Conservation (phyloP, 2,888 invertebrate genomes). For the Deroplatys truncata region DNA sequence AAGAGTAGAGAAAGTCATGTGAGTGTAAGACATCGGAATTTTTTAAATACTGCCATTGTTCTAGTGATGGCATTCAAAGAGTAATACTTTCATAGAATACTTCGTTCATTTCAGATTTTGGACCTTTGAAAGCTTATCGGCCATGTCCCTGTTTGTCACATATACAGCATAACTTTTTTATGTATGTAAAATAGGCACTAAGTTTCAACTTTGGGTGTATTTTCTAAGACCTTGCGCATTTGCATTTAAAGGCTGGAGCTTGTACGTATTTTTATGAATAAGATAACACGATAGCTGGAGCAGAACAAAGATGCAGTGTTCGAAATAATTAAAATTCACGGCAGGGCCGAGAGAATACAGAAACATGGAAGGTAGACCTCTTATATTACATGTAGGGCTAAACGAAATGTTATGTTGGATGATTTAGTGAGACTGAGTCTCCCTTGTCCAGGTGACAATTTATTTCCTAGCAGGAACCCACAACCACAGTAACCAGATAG, state of each 20-base stretch:
- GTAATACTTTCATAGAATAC: too few species aligned
- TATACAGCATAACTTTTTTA: too few species aligned
- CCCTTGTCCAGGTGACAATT: not conserved
- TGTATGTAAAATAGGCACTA: too few species aligned
- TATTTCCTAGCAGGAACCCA: not conserved
- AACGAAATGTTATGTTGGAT: not conserved
- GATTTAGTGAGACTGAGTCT: not conserved
- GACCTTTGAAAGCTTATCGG: too few species aligned
- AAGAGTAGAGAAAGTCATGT: too few species aligned
- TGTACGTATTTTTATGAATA: not conserved
- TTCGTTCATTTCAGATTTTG: too few species aligned
- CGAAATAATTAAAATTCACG: not conserved
- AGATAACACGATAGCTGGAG: not conserved
- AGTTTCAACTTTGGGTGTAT: too few species aligned
- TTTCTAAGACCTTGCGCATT: not conserved
- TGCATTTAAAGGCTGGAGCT: not conserved
- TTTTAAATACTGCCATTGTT: too few species aligned
- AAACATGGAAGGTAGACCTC: not conserved
- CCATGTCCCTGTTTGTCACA: too few species aligned
- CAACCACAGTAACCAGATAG: not conserved
- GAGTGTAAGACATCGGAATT: too few species aligned
- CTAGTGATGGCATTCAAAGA: too few species aligned
- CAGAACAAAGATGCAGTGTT: not conserved
- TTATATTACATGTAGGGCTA: not conserved
- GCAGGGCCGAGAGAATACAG: not conserved